phyloP scores from a whole-genome alignment of 2,797 vertebrate genomes.

The Tadarida brasiliensis region DNA sequence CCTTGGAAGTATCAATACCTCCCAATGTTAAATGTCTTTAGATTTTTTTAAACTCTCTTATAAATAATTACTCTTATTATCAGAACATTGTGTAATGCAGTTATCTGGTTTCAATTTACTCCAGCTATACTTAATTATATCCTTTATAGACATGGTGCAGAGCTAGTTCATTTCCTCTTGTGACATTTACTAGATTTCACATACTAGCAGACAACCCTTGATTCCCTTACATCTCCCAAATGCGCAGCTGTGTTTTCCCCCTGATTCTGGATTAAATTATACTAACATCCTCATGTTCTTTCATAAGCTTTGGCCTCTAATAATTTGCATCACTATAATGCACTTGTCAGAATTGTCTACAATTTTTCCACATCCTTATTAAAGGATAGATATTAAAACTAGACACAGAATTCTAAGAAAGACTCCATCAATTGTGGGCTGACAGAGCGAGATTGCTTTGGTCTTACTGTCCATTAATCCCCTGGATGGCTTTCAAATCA shows the following conservation, averaged over 20 bases:
- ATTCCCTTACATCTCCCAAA: neutral
- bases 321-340: neutral
- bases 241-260: neutral
- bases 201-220: neutral
- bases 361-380: conserved; percentile 22
- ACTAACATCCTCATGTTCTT: neutral
- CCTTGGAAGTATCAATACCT: neutral
- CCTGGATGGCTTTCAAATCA: neutral
- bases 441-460: neutral
- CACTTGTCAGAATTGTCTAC: neutral
- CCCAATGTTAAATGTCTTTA: neutral
- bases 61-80: conserved; percentile 37
- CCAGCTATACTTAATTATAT: neutral
- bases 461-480: neutral
- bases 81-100: neutral
- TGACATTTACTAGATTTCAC: neutral
- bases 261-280: neutral
- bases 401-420: neutral
- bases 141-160: neutral
- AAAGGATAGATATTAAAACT: conserved; percentile 8
- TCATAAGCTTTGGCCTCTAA: neutral
- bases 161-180: neutral
- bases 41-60: conserved; percentile 16
- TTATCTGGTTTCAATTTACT: conserved; percentile 49
- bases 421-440: neutral